Base-by-base conservation (phyloP, 1,140 invertebrate species). In the Agrypnia vestita region DNA sequence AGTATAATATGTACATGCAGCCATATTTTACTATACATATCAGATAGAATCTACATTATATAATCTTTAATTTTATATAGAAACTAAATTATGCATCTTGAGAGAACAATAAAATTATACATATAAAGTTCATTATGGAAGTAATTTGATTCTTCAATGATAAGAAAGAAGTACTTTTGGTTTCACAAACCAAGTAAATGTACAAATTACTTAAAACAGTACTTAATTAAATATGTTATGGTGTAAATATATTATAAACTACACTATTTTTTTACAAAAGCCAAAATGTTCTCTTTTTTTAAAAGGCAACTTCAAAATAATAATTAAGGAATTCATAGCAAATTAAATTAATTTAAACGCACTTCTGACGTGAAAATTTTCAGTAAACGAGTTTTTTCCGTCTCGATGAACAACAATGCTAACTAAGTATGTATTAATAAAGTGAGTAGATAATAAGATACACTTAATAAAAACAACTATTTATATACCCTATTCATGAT, bases 11-110 rank as follows among this genome's bases (percentile, higher is more conserved):
- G 35, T 67, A 47, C 10, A 43, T 17, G 62, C 12, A 67, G 62
- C 62, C 62, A 67, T 67, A 67, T 67, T 44, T 67, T 43, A 67
- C 35, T 46, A 43, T 67, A 13, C n/a, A 21, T 59, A 59, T 59
- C 21, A 19, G 21, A 3, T 15, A 6, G 15, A 59, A 59, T 19
- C 55, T 59, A 59, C 43, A 47, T 47, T 19, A 46, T 71, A 17
- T 13, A 21, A 71, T 47, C 67, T 15, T 71, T 17, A 46, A 69
- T 47, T 17, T 10, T 49, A 47, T 71, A 17, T 59, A 19, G 15
- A 59, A 11, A 59, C 17, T 59, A 3, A 59, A 19, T 59, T 17
- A 11, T 59, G 8, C 15, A 59, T 47, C 15, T 15, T 71, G 15
- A 21, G 8, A 71, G 21, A 6, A 47, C 17, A 46, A 46, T 69